Base-by-base conservation (phyloP, 2,113 vertebrate species). In the Acrocephalus arundinaceus region DNA sequence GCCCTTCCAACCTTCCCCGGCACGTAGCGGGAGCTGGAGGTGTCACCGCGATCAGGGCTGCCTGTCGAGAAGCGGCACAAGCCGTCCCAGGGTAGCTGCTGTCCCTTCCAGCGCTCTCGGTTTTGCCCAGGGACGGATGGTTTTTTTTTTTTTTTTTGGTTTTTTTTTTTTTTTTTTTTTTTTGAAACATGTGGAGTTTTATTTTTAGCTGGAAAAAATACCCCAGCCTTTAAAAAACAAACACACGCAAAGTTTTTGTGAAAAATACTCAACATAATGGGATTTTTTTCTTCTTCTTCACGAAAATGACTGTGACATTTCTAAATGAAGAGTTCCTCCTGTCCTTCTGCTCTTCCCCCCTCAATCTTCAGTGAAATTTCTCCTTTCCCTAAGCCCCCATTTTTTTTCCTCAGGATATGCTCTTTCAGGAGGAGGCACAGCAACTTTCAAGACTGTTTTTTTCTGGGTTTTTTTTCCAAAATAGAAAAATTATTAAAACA, bases 151-250 rank as follows among this genome's bases (percentile, higher is more conserved):
- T 7, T 7, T 31, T 22, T 66, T 49, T 35, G 7, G 35, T 35
- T 35, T 7, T 7, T 31, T 22, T 66, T 49, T 39, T 18, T 48
- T 51, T 31, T 8, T 54, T 51, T 28, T 72, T 59, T 71, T 45
- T 75, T 43, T 62, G 3, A 1, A 72, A 35, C 49, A 71, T 35
- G 74, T 80, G 85, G 85, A 59, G 55, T 51, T 92, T 92, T 94
- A 90, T 92, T 94, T 96, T 94, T 92, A 96, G 87, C 68, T 81
- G 54, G 27, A 49, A 79, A 78, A 74, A 74, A 48, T 24, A 4
- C 7, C n/a, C 12, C 54, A 84, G 76, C 68, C 88, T 93, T 92
- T 88, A 86, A 86, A 93, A 93, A 79, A 89, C 67, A 90, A 89
- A 81, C 2, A 13, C 22, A 14, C 33, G 2, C 59, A 21, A 90